Base-by-base conservation (phyloP, 2,113 vertebrate genomes). In the Hippolais icterina region DNA sequence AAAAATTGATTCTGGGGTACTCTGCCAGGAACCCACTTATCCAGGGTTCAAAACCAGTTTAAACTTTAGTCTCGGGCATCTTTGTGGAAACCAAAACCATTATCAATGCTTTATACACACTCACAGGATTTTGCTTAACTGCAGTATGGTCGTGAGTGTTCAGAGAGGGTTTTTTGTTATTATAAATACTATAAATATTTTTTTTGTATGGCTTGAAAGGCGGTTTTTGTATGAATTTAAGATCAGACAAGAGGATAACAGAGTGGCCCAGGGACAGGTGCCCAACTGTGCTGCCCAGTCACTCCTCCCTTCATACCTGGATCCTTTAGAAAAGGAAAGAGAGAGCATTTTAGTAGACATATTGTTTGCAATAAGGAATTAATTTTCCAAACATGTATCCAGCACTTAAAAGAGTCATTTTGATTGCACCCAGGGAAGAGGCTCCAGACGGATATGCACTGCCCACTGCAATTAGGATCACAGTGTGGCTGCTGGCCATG, bases 1-100 rank as follows among this genome's bases (percentile, higher is more conserved):
- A n/a, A 85, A 68, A 91, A 95, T 42, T 27, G 9, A 63, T 65
- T 65, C 29, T 23, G 47, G 63, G 29, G 12, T 65, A 54, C 37
- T 87, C 70, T 96, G 91, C 89, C 87, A 94, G 79, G 59, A 90
- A 19, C 19, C 2, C 54, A 80, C 59, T 93, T 94, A 65, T 2
- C 6, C 75, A 80, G 50, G 29, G 59, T 44, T 88, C 44, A 42
- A 21, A 80, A 76, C 16, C 19, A 25, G 42, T 39, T 80, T 31
- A 80, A 56, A 64, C 46, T 69, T 44, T 2, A 76, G 25, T 54
- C 50, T 74, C 24, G 17, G 68, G 31, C 22, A 19, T 63, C 66
- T 42, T 0, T 41, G 25, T 47, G 20, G 41, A 57, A 84, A 70
- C 37, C 10, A 64, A 71, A 91, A 52, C 42, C 2, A 5, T 79